Percentiles rank a stretch among this genome's conserved stretches.
Evolutionary conservation across 2,888 invertebrate genomes (phyloP).

Genomic region (Pyrrhosoma nymphula): DNA sequence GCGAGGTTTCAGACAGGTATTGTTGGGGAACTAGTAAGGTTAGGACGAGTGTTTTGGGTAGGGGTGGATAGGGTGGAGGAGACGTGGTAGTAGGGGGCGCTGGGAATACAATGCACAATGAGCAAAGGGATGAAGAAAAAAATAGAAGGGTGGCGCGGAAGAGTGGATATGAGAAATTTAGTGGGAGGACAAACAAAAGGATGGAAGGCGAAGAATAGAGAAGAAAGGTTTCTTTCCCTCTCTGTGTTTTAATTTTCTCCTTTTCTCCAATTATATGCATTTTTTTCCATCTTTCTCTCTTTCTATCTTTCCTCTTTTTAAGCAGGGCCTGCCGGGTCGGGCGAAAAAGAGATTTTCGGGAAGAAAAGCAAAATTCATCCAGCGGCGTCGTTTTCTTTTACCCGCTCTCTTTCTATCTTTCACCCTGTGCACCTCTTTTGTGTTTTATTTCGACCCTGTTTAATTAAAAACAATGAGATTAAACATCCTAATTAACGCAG

Average conservation of each 20-base stretch:
- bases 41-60: not conserved
- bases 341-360: not conserved
- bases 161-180: conserved; percentile 52
- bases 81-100: not conserved
- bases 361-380: not conserved
- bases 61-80: not conserved
- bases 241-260: not conserved
- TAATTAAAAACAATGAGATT: conserved; percentile 47
- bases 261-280: not conserved
- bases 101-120: not conserved
- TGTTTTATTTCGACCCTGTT: conserved; percentile 19
- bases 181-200: conserved; percentile 29
- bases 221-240: not conserved
- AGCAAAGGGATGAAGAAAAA: not conserved
- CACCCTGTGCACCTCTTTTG: not conserved
- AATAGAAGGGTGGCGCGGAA: not conserved
- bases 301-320: not conserved
- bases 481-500: conserved; percentile 41
- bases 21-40: not conserved
- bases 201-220: not conserved
- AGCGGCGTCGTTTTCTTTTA: not conserved
- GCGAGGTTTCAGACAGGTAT: not conserved
- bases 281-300: not conserved
- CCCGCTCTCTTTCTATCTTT: not conserved
- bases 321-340: not conserved